Conservation (phyloP, 2,797 vertebrate genomes). For the Sebastes vulpes region DNA sequence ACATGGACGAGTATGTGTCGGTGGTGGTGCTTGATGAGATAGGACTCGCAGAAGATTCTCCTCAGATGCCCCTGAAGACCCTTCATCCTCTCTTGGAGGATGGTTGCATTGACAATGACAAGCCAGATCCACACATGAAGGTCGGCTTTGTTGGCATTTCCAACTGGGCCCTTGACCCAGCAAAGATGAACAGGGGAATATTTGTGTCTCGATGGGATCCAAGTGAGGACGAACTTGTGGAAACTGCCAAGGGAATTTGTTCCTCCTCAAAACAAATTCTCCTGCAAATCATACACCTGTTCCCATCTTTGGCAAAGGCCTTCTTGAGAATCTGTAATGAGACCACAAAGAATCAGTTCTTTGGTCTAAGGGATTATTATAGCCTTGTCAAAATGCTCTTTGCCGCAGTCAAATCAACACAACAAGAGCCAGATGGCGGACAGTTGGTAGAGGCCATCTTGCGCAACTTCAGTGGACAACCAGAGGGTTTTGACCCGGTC, state of each 20-base stretch:
- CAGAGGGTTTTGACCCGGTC: constrained; percentile 75
- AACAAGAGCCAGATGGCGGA: constrained; percentile 62
- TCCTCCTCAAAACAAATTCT: constrained; percentile 65
- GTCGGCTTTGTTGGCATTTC: constrained; percentile 90
- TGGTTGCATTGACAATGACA: constrained; percentile 87
- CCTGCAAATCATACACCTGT: constrained; percentile 81
- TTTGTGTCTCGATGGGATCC: constrained; percentile 87
- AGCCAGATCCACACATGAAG: constrained; percentile 84
- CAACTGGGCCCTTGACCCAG: constrained; percentile 90
- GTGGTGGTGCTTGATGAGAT: constrained; percentile 90
- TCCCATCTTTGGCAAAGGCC: constrained; percentile 80
- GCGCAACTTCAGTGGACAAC: constrained; percentile 88
- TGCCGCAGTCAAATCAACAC: constrained; percentile 63
- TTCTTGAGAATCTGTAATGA: constrained; percentile 78
- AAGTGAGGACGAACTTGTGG: constrained; percentile 81
- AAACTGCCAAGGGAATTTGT: constrained; percentile 88
- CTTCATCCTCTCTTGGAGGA: constrained; percentile 88
- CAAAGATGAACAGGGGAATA: constrained; percentile 90
- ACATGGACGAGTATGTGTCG: constrained; percentile 85
- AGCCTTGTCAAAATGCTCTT: constrained; percentile 88
- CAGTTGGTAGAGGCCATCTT: constrained; percentile 82
- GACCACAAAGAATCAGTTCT: constrained; percentile 83
- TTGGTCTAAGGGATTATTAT: constrained; percentile 88
- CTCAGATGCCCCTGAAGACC: constrained; percentile 88
- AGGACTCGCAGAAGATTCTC: constrained; percentile 88